Evolutionary conservation across 1,140 invertebrate genomes (phyloP).

Genomic region (Saccostrea echinata): DNA sequence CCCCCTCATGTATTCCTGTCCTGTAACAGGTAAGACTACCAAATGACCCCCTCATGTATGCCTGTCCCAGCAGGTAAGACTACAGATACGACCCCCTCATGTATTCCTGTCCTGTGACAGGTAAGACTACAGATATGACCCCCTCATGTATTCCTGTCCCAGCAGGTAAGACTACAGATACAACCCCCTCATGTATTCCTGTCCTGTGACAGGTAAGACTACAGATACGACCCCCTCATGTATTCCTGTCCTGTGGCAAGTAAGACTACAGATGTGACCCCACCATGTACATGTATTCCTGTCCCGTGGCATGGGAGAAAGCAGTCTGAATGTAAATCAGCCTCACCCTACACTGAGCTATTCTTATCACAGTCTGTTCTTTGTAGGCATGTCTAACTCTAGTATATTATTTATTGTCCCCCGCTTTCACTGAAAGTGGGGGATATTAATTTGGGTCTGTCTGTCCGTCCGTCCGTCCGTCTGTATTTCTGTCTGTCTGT

Average conservation of each 20-base stretch:
- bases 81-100: too few relatives aligned
- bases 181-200: conserved; percentile 85
- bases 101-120: conserved; percentile 82
- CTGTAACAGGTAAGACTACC: conserved; percentile 85
- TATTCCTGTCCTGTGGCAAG: conserved; percentile 83
- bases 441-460: too few relatives aligned
- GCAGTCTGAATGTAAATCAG: too few relatives aligned
- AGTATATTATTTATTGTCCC: too few relatives aligned
- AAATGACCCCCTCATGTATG: conserved; percentile 85
- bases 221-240: conserved; percentile 86
- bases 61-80: conserved; percentile 81
- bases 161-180: conserved; percentile 86
- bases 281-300: conserved; percentile 80
- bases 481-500: too few relatives aligned
- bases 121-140: conserved; percentile 66
- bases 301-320: too few relatives aligned
- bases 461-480: too few relatives aligned
- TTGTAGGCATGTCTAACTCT: too few relatives aligned
- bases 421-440: too few relatives aligned
- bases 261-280: conserved; percentile 45
- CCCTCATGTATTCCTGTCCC: conserved; percentile 86
- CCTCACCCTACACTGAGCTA: too few relatives aligned
- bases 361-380: too few relatives aligned
- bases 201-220: conserved; percentile 83
- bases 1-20: too few relatives aligned